Evolutionary conservation across 2,888 invertebrate species (phyloP).

Genomic region (Bembecia ichneumoniformis): DNA sequence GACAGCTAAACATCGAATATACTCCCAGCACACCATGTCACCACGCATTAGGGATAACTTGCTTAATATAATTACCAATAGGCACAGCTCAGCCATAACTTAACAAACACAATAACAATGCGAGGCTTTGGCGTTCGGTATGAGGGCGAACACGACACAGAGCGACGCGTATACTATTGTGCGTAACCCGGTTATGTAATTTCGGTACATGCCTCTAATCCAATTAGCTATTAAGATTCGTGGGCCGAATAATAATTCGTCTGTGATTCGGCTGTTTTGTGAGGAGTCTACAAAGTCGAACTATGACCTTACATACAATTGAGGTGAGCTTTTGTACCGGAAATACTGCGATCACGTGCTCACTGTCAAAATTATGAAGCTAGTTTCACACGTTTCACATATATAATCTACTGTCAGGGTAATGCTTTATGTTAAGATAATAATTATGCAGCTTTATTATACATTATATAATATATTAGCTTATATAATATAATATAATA

Average conservation of each 20-base stretch:
- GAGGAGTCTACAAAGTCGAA: constrained; percentile 33
- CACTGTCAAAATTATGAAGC: not conserved
- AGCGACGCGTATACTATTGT: constrained; percentile 43
- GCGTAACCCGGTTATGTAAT: constrained; percentile 66
- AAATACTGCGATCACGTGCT: constrained; percentile 17
- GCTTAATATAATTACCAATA: constrained; percentile 55
- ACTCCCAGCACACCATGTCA: constrained; percentile 9
- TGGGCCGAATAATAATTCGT: constrained; percentile 66
- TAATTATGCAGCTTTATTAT: too few relatives aligned
- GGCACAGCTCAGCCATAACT: constrained; percentile 41
- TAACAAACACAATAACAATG: constrained; percentile 45
- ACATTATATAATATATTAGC: too few relatives aligned
- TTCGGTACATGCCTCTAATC: constrained; percentile 69
- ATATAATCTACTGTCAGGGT: too few relatives aligned
- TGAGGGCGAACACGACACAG: constrained; percentile 16
- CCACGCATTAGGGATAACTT: constrained; percentile 32
- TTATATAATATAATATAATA: too few relatives aligned
- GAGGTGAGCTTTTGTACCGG: constrained; percentile 9
- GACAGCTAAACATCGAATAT: not conserved
- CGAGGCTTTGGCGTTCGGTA: constrained; percentile 20
- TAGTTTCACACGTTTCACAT: too few relatives aligned
- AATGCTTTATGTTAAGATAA: too few relatives aligned
- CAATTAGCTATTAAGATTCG: constrained; percentile 72
- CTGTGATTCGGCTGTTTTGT: constrained; percentile 48
- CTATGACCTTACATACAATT: constrained; percentile 48